Percentiles rank a stretch among this genome's conserved stretches.
These are phyloP conservation scores for Rhinatrema bivittatum DNA, from an alignment of 2,797 vertebrate genomes.

Conservation along the genomic window DNA sequence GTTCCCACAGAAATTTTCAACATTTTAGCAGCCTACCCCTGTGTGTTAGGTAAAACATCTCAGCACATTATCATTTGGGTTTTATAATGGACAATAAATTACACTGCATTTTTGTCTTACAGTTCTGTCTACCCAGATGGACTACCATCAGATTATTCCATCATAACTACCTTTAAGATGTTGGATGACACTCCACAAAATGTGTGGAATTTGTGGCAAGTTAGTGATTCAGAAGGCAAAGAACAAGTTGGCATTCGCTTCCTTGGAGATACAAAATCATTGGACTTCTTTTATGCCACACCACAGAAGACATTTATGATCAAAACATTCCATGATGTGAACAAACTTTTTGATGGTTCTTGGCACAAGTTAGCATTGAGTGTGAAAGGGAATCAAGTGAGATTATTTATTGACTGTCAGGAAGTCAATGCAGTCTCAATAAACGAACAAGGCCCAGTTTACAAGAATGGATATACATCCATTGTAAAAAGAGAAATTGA, in stretches of 20 bases:
- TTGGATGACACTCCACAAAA: slow-evolving; percentile 35
- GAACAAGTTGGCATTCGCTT: slow-evolving; percentile 51
- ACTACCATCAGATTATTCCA: slow-evolving; percentile 55
- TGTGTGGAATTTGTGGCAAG: slow-evolving; percentile 64
- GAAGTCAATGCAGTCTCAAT: slow-evolving; percentile 43
- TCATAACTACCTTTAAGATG: slow-evolving; percentile 59
- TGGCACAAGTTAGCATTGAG: slow-evolving; percentile 64
- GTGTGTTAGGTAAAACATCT: too few species aligned
- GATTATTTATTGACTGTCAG: slow-evolving; percentile 56
- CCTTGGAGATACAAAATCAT: slow-evolving; percentile 39
- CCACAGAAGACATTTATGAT: slow-evolving; percentile 37
- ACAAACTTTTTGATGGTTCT: slow-evolving; percentile 54
- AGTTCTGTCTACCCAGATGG: slow-evolving; percentile 56
- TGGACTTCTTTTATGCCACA: slow-evolving; percentile 55
- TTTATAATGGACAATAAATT: too few species aligned
- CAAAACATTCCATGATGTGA: slow-evolving; percentile 44
- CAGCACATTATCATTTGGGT: too few species aligned
- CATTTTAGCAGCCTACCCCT: too few species aligned
- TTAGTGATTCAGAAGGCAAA: slow-evolving; percentile 52
- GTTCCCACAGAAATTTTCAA: too few species aligned
- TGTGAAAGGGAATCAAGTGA: slow-evolving; percentile 47
- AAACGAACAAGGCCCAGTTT: slow-evolving; percentile 31
- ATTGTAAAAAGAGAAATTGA: slow-evolving; percentile 48
- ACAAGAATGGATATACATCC: slow-evolving; percentile 41
- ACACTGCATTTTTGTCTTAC: slow-evolving; percentile 8